Base-by-base conservation (phyloP, 2,113 vertebrate genomes). In the Canis aureus region DNA sequence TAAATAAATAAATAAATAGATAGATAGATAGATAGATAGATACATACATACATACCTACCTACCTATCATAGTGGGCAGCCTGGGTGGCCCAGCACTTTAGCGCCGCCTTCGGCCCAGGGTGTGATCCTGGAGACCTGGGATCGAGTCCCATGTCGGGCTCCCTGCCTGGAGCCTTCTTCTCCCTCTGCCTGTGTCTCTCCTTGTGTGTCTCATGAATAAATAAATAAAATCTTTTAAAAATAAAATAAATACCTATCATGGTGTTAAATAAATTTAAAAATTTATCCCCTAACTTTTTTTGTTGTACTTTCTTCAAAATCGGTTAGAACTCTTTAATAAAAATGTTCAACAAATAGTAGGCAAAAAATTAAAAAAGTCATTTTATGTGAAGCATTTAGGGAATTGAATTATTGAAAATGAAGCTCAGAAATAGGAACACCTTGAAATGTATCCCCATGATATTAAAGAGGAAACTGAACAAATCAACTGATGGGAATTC, bases 401-500 rank as follows among this genome's bases (percentile, higher is more conserved):
- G 22, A 85, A 71, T 49, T 82, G 16, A 81, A 38, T 94, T 71
- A 71, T 38, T 94, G 76, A 82, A 82, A 78, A 62, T 1, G 89
- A 64, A 66, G 2, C 12, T 87, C 51, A 8, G 25, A 74, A n/a
- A 74, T 20, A 67, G 80, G 5, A 95, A 73, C 25, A 94, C 22
- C 6, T 87, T 78, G 51, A 91, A 60, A 60, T 53, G 16, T 86
- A 76, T 91, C 49, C 35, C 23, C 11, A 11, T 64, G 79, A 95
- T 87, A 71, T 82, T 76, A 49, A 55, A 60, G n/a, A 55, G 22
- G 35, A 11, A 62, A 82, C 43, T 74, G 19, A 78, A 83, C 76
- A 91, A 76, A 62, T 95, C 82, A 87, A 91, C 62, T 90, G 27
- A 67, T 86, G 60, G 86, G 43, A 86, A 59, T 35, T 73, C 38